A percentile compares a stretch with the other conserved stretches of the same genome.
Conservation (phyloP, 2,888 invertebrate genomes). For the Caenorhabditis parvicauda region DNA sequence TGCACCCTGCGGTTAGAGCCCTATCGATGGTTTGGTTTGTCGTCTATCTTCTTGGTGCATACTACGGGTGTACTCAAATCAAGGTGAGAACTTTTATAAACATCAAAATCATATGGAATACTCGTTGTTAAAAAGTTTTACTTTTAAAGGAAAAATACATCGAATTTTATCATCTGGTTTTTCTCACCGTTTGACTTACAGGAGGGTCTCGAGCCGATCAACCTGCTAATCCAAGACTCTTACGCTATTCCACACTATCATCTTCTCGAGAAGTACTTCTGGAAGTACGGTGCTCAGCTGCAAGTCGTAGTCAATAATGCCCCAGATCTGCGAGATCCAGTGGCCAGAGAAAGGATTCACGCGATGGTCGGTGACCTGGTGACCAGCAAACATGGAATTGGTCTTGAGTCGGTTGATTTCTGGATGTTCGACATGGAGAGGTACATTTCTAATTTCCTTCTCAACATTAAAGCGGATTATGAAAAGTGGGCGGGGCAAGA, state of each 20-base stretch:
- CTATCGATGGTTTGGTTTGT: slow-evolving; percentile 56
- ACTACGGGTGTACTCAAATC: slow-evolving; percentile 59
- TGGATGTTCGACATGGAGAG: slow-evolving; percentile 61
- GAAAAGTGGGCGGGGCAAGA: not conserved
- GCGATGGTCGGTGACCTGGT: slow-evolving; percentile 57
- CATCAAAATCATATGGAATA: not conserved
- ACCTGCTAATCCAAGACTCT: slow-evolving; percentile 58
- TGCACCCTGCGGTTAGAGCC: slow-evolving; percentile 57
- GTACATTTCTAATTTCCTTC: slow-evolving; percentile 4
- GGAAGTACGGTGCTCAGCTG: slow-evolving; percentile 59
- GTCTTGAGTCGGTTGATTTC: slow-evolving; percentile 58
- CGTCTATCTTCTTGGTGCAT: slow-evolving; percentile 56
- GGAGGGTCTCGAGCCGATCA: slow-evolving; percentile 57
- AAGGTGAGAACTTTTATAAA: no score
- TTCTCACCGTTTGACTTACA: slow-evolving; percentile 1
- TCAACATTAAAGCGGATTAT: not conserved
- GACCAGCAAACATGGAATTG: slow-evolving; percentile 60
- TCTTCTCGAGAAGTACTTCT: slow-evolving; percentile 55
- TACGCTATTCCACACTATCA: slow-evolving; percentile 61
- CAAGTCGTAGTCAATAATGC: slow-evolving; percentile 62
- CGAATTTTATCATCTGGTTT: not conserved
- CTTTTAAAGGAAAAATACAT: not conserved
- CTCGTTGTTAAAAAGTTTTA: not conserved
- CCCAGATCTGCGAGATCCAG: slow-evolving; percentile 51
- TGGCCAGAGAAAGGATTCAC: slow-evolving; percentile 40